Evolutionary conservation across 1,140 invertebrate species (phyloP), one percentile per base, ranked within the genome.

Genomic region (Halictus rubicundus): DNA sequence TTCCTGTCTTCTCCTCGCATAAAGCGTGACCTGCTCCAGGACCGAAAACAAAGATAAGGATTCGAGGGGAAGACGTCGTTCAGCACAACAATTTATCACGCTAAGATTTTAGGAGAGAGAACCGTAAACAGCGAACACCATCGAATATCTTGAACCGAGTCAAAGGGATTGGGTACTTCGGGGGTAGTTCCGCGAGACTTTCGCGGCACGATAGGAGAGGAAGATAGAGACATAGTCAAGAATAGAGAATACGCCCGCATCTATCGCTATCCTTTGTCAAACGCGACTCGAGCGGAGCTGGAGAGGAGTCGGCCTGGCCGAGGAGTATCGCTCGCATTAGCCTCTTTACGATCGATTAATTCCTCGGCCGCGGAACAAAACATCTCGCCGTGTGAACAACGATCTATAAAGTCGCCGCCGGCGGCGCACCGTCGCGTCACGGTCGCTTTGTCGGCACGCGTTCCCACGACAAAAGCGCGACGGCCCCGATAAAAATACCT

Each of bases 261-360:
- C 42, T 61, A 80, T 66, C 65, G 81, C 54, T 80, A 57, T 68
- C 79, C 72, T 86, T 86, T 83, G 83, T 82, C 71, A 73, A 79
- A 78, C 85, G 80, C 72, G 42, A 14, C 10, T 14, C 42, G 42
- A 46, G 42, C 42, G 42, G 9, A 46, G 42, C 42, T 32, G 42
- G 42, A 46, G 42, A 12, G 42, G 42, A 3, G 5, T 32, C 5
- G 32, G 32, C 32, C 32, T 1, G 32, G 32, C 32, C 32, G 32
- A 32, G 74, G 73, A 63, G 75, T 74, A 84, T 86, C 71, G 72
- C 73, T 86, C 66, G 73, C 80, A 82, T 82, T 85, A 85, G 69
- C 72, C 68, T 76, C 46, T 59, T 82, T 80, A 80, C 74, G 73
- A 75, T 63, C 83, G 71, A 86, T 86, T 86, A 85, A 82, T 82